Evolutionary conservation across 30 jellyfish, hydroid and myxozoan genomes (phyloP).

Genomic region (Phacellophora camtschatica): DNA sequence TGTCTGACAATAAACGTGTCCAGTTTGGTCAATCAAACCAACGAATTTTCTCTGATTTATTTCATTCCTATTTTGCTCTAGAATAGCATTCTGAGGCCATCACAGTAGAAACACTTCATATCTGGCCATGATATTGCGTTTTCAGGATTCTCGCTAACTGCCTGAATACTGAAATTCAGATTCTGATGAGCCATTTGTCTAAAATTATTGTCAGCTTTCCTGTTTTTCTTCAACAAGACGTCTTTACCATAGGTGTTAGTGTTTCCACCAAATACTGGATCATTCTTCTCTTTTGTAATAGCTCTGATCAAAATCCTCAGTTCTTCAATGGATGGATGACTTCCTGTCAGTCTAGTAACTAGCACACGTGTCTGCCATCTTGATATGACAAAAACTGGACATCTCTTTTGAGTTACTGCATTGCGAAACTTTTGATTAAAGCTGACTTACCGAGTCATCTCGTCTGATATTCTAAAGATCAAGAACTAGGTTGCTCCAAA

Average conservation of each 20-base stretch:
- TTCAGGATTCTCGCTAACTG: not conserved
- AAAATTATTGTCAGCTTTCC: not conserved
- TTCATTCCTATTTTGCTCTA: not conserved
- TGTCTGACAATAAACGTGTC: not conserved
- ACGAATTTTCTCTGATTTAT: not conserved
- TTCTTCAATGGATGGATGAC: constrained; percentile 25
- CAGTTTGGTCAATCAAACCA: not conserved
- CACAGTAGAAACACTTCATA: too few species aligned
- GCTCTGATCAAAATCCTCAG: not conserved
- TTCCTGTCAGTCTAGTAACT: constrained; percentile 5
- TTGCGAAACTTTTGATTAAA: too few species aligned
- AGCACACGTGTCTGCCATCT: constrained; percentile 45
- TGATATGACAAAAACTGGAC: constrained; percentile 41
- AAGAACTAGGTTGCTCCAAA: too few species aligned
- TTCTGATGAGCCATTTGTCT: not conserved
- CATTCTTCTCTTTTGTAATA: constrained; percentile 3
- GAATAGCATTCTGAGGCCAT: not conserved
- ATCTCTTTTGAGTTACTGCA: too few species aligned
- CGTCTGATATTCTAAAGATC: too few species aligned
- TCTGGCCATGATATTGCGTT: too few species aligned
- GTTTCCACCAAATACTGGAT: constrained; percentile 40
- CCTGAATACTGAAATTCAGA: not conserved
- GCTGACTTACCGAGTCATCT: too few species aligned
- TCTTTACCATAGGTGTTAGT: not conserved
- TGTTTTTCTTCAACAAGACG: not conserved